phyloP scores from a whole-genome alignment of 1,140 invertebrate genomes.

The Diorhabda elongata region DNA sequence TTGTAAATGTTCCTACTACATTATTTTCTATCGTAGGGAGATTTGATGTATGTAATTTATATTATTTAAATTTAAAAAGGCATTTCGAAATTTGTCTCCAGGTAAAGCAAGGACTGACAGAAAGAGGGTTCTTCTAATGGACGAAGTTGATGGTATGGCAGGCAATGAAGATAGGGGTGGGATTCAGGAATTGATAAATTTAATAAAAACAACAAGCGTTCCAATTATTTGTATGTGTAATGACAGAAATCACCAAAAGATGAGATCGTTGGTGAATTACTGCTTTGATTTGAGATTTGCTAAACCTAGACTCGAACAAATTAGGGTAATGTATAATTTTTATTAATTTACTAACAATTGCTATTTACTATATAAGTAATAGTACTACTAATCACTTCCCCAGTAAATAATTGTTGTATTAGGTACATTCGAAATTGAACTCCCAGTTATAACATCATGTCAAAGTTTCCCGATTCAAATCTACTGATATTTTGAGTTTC shows the following conservation, averaged over 20 bases:
- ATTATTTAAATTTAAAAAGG: too few relatives aligned
- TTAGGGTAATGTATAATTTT: constrained; percentile 61
- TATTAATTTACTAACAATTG: background rate
- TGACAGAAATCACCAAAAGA: constrained; percentile 91
- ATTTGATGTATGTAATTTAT: too few relatives aligned
- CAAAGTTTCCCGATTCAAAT: too few relatives aligned
- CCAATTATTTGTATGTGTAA: constrained; percentile 99
- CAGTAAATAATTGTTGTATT: too few relatives aligned
- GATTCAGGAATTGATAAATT: constrained; percentile 85
- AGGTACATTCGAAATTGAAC: too few relatives aligned
- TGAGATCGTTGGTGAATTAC: constrained; percentile 88
- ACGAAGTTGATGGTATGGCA: constrained; percentile 99
- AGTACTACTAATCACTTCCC: too few relatives aligned
- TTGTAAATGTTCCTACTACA: too few relatives aligned
- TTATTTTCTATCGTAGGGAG: too few relatives aligned
- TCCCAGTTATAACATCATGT: too few relatives aligned
- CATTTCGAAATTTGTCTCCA: constrained; percentile 10
- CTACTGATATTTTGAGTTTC: too few relatives aligned
- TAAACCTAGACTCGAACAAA: constrained; percentile 83
- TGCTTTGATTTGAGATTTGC: constrained; percentile 89
- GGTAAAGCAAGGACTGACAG: constrained; percentile 39
- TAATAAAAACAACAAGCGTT: constrained; percentile 88
- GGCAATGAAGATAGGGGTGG: constrained; percentile 99
- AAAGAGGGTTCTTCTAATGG: constrained; percentile 95
- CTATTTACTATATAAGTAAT: too few relatives aligned